Evolutionary conservation across 1,140 invertebrate species (phyloP).

Genomic region (Steinernema khuongi): DNA sequence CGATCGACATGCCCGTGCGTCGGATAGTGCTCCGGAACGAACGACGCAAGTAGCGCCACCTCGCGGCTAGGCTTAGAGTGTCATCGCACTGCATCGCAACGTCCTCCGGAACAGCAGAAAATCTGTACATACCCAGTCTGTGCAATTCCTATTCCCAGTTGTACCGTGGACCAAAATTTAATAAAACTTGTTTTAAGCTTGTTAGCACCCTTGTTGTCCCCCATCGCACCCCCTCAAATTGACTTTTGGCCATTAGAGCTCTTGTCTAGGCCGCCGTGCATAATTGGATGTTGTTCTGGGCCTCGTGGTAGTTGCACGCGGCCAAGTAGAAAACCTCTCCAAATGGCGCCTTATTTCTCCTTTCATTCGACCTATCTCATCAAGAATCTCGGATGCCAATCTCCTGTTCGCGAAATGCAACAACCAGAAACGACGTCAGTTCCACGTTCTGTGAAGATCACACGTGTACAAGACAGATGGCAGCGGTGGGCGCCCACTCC

Average conservation of each 20-base stretch:
- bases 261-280: no score
- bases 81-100: not conserved
- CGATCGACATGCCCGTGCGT: conserved; percentile 1
- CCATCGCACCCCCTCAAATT: no score
- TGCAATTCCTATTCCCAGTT: not conserved
- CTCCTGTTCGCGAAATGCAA: not conserved
- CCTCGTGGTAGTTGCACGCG: no score
- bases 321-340: no score
- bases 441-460: not conserved
- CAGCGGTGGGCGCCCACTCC: not conserved
- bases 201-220: no score
- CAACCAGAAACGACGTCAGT: not conserved
- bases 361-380: no score
- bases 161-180: not conserved
- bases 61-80: not conserved
- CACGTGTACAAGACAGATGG: not conserved
- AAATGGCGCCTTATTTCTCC: no score
- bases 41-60: not conserved
- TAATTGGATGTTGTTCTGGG: no score
- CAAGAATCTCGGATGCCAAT: no score
- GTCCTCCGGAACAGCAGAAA: not conserved
- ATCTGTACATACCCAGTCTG: not conserved
- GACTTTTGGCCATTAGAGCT: no score
- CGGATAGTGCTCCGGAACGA: conserved; percentile 4
- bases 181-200: not conserved